Evolutionary conservation across 2,888 invertebrate genomes (phyloP).

Genomic region (Dioctria linearis): DNA sequence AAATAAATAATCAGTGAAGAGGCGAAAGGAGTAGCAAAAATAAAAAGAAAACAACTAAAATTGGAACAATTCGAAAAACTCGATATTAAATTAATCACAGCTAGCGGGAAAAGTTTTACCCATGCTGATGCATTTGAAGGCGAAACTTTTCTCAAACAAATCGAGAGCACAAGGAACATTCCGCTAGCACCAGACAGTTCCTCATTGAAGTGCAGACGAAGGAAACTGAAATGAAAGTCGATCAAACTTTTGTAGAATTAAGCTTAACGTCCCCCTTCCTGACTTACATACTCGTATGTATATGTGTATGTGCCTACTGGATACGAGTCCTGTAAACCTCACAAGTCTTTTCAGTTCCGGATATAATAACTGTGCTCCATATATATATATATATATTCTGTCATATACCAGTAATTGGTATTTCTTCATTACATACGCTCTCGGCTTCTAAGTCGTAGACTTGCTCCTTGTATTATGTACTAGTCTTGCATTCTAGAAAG

Average conservation of each 20-base stretch:
- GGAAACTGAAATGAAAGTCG: slow-evolving; percentile 46
- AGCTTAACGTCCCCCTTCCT: slow-evolving; percentile 43
- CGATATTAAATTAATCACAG: neutral
- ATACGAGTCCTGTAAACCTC: too few relatives aligned
- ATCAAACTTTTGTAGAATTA: slow-evolving; percentile 54
- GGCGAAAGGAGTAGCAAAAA: too few relatives aligned
- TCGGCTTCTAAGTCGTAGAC: slow-evolving; percentile 9
- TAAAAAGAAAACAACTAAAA: neutral
- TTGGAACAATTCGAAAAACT: neutral
- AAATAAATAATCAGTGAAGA: too few relatives aligned
- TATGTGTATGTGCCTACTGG: slow-evolving; percentile 12
- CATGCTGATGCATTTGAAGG: neutral
- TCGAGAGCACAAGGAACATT: slow-evolving; percentile 16
- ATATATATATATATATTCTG: slow-evolving; percentile 22
- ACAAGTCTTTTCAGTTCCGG: too few relatives aligned
- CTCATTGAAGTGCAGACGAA: slow-evolving; percentile 47
- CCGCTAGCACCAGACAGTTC: slow-evolving; percentile 17
- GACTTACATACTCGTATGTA: neutral
- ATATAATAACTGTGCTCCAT: neutral
- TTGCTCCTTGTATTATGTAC: slow-evolving; percentile 26
- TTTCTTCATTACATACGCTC: slow-evolving; percentile 39
- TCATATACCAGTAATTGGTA: slow-evolving; percentile 41
- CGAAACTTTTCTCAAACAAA: slow-evolving; percentile 12
- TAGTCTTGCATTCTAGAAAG: slow-evolving; percentile 40
- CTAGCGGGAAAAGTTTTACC: neutral